Evolutionary conservation across 2,888 invertebrate genomes (phyloP), one percentile per base, ranked within the genome.

Genomic region (Hypena proboscidalis): DNA sequence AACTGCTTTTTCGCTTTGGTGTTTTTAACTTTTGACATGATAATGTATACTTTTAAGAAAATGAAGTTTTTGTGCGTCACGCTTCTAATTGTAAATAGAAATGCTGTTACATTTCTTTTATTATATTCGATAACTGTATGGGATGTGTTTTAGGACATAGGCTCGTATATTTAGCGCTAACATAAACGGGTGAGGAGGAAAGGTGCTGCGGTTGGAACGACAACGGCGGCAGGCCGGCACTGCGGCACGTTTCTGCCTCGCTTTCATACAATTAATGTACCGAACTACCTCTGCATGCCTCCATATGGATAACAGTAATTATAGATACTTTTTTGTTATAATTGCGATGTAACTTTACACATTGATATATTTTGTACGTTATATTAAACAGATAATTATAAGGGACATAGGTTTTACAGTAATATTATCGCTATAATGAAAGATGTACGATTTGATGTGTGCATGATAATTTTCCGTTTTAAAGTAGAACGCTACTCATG

Each of bases 241-340:
- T 43, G 13, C 1, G 14, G 22, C 48, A 57, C 33, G 52, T 58
- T 45, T 58, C 58, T 68, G 67, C 56, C 63, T 53, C 49, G 67
- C 59, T 60, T 71, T 63, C 74, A 67, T 67, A 68, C 72, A 70
- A 71, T 58, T 70, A 63, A 70, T 59, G 64, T 78, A 85, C 83
- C 88, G 74, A 89, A 74, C 90, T 90, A 90, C 90, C 90, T 90
- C 90, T 78, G 79, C 77, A 82, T 80, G 85, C 86, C 89, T 89
- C 84, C 81, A 80, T n/a, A n/a, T 77, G 66, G 70, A 70, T 77
- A 77, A 73, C 80, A 80, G 71, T 83, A 58, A 78, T 72, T 78
- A 82, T 83, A 85, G 73, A 49, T 35, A 49, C 48, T 47, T 76
- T 80, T 81, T 87, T 85, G 84, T 88, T 85, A 78, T 68, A 65